These are phyloP conservation scores for Clangula hyemalis DNA, from an alignment of 2,797 vertebrate species.

Conservation along the genomic window DNA sequence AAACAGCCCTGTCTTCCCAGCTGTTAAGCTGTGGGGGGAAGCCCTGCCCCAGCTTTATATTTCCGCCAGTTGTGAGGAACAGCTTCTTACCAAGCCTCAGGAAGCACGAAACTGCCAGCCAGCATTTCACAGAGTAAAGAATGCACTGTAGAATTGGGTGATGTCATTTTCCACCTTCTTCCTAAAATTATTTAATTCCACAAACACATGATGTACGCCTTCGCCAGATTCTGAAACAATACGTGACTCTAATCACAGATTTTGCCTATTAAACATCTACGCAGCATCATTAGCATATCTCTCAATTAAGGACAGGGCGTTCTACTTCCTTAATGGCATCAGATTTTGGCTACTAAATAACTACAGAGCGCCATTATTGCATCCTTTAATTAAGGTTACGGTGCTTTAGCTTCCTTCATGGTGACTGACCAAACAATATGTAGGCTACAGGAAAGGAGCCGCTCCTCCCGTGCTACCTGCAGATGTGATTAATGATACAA, in stretches of 20 bases:
- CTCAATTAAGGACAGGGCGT: conserved; percentile 32
- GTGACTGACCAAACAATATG: neutral
- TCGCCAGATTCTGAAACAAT: neutral
- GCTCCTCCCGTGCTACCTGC: neutral
- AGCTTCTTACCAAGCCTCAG: neutral
- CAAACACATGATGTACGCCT: neutral
- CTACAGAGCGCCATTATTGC: neutral
- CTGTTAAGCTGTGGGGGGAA: neutral
- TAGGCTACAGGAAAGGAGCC: neutral
- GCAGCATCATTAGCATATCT: conserved; percentile 18
- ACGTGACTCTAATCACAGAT: neutral
- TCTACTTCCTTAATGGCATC: conserved; percentile 1
- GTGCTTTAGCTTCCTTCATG: neutral
- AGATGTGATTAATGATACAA: neutral
- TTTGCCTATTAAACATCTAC: neutral
- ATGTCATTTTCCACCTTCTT: conserved; percentile 13
- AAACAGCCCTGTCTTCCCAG: neutral
- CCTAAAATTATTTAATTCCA: neutral
- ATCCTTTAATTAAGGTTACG: neutral
- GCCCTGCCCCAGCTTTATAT: neutral
- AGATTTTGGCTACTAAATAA: conserved; percentile 22
- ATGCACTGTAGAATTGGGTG: neutral
- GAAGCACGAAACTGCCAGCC: neutral
- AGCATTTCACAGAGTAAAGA: neutral
- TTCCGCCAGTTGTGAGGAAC: neutral